Base-by-base conservation (phyloP, 1,140 invertebrate genomes). In the Danaus melanippus region DNA sequence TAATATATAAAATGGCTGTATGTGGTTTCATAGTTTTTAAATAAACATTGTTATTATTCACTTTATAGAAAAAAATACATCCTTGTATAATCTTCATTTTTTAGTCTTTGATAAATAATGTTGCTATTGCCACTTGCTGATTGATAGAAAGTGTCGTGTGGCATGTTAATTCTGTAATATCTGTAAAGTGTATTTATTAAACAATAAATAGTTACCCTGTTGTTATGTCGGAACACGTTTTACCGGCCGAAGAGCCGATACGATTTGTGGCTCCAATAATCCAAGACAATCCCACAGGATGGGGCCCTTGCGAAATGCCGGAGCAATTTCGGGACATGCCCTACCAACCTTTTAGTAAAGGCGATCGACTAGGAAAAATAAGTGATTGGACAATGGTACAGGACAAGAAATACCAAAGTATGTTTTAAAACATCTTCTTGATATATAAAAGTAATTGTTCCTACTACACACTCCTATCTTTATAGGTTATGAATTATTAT, bases 381-480 rank as follows among this genome's bases (percentile, higher is more conserved):
- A 97, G 97, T 67, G 97, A 99, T 82, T 99, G 97, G 97, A 98
- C 97, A 48, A 94, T 95, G 51, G 93, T 94, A n/a, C 96, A 97
- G 74, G 97, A 99, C 83, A 96, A 98, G 74, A 95, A 97, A 88
- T 97, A 96, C 86, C 92, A 95, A 64, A 97, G 96, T 97, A 90
- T 92, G 93, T 32, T 32, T 32, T 7, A 32, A 32, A 32, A 32
- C 6, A 32, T 32, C 21, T 32, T 32, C 21, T 32, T 7, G 21
- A 32, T 32, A 32, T 32, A 32, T 32, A 32, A 32, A 32, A 32
- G 5, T 32, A 32, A 32, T 32, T 7, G 7, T 32, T 32, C 21
- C 21, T 32, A 32, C 21, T 32, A 32, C 21, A 3, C 2, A 32
- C 21, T 32, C 21, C 4, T 32, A 32, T 32, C 21, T 32, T 32